A percentile compares a stretch with the other conserved stretches of the same genome.
These are phyloP conservation scores for Ophiothrix spiculata DNA, from an alignment of 35 echinoderm and acorn worm species.

Conservation along the genomic window DNA sequence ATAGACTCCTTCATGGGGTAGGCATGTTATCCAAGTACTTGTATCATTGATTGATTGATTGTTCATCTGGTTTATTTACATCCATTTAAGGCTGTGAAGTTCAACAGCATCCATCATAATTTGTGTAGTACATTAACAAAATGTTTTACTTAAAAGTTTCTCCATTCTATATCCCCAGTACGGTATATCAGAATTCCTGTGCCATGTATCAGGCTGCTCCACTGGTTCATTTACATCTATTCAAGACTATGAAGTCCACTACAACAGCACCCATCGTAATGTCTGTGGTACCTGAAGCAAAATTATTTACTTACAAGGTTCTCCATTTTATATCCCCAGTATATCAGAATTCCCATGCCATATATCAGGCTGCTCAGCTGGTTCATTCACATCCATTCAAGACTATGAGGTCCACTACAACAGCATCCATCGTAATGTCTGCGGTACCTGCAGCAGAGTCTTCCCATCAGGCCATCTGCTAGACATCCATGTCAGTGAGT, in stretches of 20 bases:
- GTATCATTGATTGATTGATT: too few relatives aligned
- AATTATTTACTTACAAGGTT: too few relatives aligned
- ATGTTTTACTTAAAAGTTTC: too few relatives aligned
- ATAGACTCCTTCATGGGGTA: too few relatives aligned
- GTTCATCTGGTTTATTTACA: constrained; percentile 46
- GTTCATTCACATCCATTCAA: constrained; percentile 19
- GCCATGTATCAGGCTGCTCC: constrained; percentile 76
- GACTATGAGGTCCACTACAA: constrained; percentile 83
- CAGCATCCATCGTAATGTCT: constrained; percentile 70
- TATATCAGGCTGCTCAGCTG: constrained; percentile 50
- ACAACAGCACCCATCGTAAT: constrained; percentile 70
- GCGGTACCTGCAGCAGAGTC: constrained; percentile 55
- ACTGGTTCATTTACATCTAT: constrained; percentile 42
- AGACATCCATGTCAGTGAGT: constrained; percentile 75
- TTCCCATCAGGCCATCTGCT: constrained; percentile 64
- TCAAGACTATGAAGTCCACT: constrained; percentile 90
- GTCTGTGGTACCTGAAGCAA: constrained; percentile 71
- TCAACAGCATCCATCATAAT: constrained; percentile 66
- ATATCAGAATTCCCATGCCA: constrained; percentile 60
- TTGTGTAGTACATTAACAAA: constrained; percentile 67
- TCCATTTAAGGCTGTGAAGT: too few relatives aligned
- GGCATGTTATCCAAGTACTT: too few relatives aligned
- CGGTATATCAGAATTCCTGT: constrained; percentile 39
- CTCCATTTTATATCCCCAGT: constrained; percentile 26
- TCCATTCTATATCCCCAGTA: constrained; percentile 31